phyloP scores from a whole-genome alignment of 1,140 invertebrate species.

The Nephila pilipes region DNA sequence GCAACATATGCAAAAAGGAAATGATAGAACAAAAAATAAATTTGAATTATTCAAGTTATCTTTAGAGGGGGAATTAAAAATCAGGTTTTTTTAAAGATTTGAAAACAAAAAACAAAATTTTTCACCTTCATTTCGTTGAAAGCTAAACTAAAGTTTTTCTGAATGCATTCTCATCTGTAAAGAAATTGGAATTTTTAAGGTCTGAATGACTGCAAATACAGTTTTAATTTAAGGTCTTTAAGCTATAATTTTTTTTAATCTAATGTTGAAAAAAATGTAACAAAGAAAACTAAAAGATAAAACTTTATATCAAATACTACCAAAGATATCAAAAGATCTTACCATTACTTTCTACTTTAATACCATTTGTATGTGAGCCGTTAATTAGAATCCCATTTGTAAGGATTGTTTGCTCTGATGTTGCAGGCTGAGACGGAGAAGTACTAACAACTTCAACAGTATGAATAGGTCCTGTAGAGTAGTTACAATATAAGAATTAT shows the following conservation, averaged over 20 bases:
- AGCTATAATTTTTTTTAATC: neutral
- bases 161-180: slow-evolving; percentile 21
- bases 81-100: neutral
- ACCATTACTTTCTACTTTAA: slow-evolving; percentile 76
- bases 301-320: neutral
- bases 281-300: no score
- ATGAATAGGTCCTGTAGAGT: slow-evolving; percentile 61
- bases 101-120: slow-evolving; percentile 4
- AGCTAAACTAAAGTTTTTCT: slow-evolving; percentile 42
- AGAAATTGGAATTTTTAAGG: slow-evolving; percentile 16
- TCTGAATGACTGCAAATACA: neutral
- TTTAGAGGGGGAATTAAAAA: neutral
- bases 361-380: slow-evolving; percentile 74
- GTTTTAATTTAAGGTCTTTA: neutral
- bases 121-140: neutral
- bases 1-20: no score
- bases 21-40: no score
- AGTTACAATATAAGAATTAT: neutral
- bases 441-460: slow-evolving; percentile 75
- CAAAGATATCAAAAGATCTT: slow-evolving; percentile 31
- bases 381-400: slow-evolving; percentile 75
- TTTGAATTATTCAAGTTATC: neutral
- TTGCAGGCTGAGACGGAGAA: neutral
- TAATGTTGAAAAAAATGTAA: no score
- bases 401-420: slow-evolving; percentile 71